Evolutionary conservation across 1,140 invertebrate species (phyloP).

Genomic region (Ctenoplectra terminalis): DNA sequence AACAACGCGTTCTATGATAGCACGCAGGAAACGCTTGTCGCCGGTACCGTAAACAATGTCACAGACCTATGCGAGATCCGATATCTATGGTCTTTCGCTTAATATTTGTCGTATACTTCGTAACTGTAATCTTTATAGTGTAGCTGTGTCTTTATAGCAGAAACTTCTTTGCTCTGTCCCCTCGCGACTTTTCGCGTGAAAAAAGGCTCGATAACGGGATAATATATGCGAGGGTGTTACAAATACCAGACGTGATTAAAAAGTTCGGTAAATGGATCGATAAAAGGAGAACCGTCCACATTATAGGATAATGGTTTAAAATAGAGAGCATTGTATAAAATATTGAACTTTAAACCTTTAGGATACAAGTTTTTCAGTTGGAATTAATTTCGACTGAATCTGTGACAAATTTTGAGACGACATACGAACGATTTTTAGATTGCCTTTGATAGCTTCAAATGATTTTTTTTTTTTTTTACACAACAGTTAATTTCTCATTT

Average conservation of each 20-base stretch:
- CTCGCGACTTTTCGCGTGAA: neutral
- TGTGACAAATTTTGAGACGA: too few relatives aligned
- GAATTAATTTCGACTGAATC: too few relatives aligned
- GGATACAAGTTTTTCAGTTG: too few relatives aligned
- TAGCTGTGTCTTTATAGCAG: neutral
- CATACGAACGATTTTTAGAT: too few relatives aligned
- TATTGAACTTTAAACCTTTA: too few relatives aligned
- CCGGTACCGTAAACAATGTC: constrained; percentile 40
- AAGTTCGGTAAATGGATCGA: neutral
- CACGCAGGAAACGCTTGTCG: constrained; percentile 41
- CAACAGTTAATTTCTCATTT: too few relatives aligned
- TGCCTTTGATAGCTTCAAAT: too few relatives aligned
- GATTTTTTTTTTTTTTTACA: too few relatives aligned
- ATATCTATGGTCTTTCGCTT: constrained; percentile 37
- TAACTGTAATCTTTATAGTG: constrained; percentile 33
- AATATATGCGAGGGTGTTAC: neutral
- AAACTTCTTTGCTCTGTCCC: neutral
- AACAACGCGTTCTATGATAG: constrained; percentile 45
- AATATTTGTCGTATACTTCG: constrained; percentile 36
- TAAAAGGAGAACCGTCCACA: neutral
- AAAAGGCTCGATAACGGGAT: neutral
- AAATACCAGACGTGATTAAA: neutral
- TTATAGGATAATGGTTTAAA: too few relatives aligned
- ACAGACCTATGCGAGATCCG: constrained; percentile 17
- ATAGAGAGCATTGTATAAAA: too few relatives aligned